Base-by-base conservation (phyloP, 2,797 vertebrate genomes). In the Emys orbicularis region DNA sequence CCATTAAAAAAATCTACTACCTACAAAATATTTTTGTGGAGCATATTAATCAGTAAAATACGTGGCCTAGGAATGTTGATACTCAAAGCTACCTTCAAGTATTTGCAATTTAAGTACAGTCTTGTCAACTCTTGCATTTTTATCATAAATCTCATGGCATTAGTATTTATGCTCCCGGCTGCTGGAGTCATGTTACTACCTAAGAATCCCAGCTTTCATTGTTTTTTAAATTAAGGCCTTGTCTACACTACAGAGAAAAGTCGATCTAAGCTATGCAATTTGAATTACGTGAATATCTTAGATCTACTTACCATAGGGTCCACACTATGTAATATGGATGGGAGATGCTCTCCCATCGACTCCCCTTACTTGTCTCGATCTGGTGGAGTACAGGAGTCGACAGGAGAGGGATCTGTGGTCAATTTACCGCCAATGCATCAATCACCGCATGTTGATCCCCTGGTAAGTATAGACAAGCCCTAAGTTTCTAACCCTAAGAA, bases 1-100 rank as follows among this genome's bases (percentile, higher is more conserved):
- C 82, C 21, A 59, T 81, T 79, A 92, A 56, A 41, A 37, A 44
- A 5, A 1, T n/a, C 50, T 86, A 83, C 84, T 91, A 89, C 77
- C 81, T 79, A 84, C 37, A 49, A 84, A 41, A 25, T 74, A 82
- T 52, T 86, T 91, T 16, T 47, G 72, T 76, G 25, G 41, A 27
- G 5, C 12, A 37, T 50, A 77, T 41, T 6, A 76, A 0, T 16
- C 82, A 13, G 11, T 59, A 84, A 86, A 90, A 0, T 27, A 83
- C 0, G 1, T 94, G 52, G 37, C 2, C 3, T 77, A n/a, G 31
- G 2, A 80, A 16, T 12, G 25, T 59, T 82, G 41, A 4, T 56
- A 5, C 23, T 34, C 83, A 86, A 88, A 93, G 1, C 1, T 87
- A 2, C 15, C 27, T 77, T 86, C 27, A 84, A 29, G 6, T 52